Percentiles rank a stretch among this genome's conserved stretches.
phyloP scores from a whole-genome alignment of 1,140 invertebrate genomes.

The Phthorimaea operculella region DNA sequence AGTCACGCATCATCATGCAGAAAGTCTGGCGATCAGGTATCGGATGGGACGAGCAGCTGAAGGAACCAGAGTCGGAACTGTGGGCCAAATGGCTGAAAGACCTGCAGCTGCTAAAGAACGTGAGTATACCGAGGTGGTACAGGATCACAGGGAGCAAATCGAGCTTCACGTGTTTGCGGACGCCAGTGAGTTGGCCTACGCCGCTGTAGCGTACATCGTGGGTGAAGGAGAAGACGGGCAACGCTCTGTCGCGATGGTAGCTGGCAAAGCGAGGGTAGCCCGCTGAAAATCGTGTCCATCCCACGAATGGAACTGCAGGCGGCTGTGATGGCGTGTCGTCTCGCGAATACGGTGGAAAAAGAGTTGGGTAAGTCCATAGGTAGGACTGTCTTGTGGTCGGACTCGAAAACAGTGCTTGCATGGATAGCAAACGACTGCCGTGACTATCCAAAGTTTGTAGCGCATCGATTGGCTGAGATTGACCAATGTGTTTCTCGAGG shows the following conservation, averaged over 20 bases:
- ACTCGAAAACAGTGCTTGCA: background rate
- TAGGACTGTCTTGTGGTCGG: slow-evolving; percentile 3
- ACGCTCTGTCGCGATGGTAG: background rate
- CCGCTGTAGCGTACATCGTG: background rate
- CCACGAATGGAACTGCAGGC: slow-evolving; percentile 30
- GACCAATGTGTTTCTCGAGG: slow-evolving; percentile 11
- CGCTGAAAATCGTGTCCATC: slow-evolving; percentile 17
- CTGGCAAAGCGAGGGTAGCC: slow-evolving; percentile 20
- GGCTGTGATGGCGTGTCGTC: slow-evolving; percentile 20
- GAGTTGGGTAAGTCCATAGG: slow-evolving; percentile 4
- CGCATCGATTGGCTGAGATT: too few relatives aligned
- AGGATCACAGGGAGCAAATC: slow-evolving; percentile 22
- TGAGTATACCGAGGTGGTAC: slow-evolving; percentile 6
- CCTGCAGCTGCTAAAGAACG: background rate
- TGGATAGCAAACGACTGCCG: too few relatives aligned
- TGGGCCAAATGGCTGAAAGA: background rate
- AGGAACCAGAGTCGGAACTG: background rate
- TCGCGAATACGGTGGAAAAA: slow-evolving; percentile 15
- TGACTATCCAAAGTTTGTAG: too few relatives aligned
- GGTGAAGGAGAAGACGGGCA: background rate
- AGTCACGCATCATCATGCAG: background rate
- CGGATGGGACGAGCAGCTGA: background rate
- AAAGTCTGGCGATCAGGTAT: background rate
- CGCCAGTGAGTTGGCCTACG: slow-evolving; percentile 1
- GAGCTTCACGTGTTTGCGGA: slow-evolving; percentile 13